Base-by-base conservation (phyloP, 2,888 invertebrate species). In the Nebria salina region DNA sequence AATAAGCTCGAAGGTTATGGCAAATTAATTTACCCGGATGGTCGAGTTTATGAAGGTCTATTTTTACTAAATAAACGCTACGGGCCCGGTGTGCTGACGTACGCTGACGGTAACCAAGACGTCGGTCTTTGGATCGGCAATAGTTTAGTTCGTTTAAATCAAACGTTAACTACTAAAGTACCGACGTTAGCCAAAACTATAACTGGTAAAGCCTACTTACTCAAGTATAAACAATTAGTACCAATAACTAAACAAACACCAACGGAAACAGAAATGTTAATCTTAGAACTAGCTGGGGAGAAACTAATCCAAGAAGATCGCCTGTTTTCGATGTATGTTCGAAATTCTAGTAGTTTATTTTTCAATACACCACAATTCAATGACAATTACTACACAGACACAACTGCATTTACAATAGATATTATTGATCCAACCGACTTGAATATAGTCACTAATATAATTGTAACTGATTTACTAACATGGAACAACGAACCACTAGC, bases 81-180 rank as follows among this genome's bases (percentile, higher is more conserved):
- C 87, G 93, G 93, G 64, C 92, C 93, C 0, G 93, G 92, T 0
- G 86, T 92, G 9, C 88, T 90, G 72, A 89, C 90, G 0, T 86
- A 90, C 80, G 83, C 89, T 0, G 85, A 88, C 83, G 87, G 89
- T 0, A 86, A 83, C 6, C 91, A 91, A 83, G 90, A 92, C 84
- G 91, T 92, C 0, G 93, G 92, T 0, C 84, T 92, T 11, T 92
- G 93, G 93, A 84, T 88, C 4, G 90, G 90, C 0, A 86, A 84
- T 1, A 88, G 88, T 82, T 87, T 92, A 42, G 84, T 91, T 0
- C 87, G 92, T 41, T 85, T 92, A 11, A 84, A 89, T 5, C 76
- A 76, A 2, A 25, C 42, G 15, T 6, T 73, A 54, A 4, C 8
- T 4, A 25, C 9, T 43, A 65, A 15, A 34, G 83, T 89, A 7